phyloP scores from a whole-genome alignment of 2,113 vertebrate species.

The Deroptyus accipitrinus region DNA sequence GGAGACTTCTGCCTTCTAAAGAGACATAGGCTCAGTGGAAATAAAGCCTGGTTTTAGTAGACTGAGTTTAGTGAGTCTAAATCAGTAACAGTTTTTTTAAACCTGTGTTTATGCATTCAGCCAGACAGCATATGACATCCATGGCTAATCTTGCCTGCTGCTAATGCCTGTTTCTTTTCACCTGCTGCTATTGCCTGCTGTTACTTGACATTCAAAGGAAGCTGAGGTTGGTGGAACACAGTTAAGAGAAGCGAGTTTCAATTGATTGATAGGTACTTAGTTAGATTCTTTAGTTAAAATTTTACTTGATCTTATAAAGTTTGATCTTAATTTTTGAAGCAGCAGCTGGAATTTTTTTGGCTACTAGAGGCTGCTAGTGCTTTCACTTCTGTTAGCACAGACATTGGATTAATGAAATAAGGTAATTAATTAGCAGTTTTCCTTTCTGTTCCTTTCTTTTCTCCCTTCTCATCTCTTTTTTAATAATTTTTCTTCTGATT shows the following conservation, averaged over 20 bases:
- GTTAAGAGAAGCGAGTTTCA: not conserved
- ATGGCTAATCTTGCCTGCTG: constrained; percentile 22
- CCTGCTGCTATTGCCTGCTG: constrained; percentile 39
- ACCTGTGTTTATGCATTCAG: not conserved
- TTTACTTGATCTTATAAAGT: not conserved
- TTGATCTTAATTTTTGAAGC: not conserved
- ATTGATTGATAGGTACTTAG: not conserved
- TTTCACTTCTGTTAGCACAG: not conserved
- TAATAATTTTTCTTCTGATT: not conserved
- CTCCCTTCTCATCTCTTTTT: not conserved
- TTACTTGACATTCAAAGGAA: constrained; percentile 35
- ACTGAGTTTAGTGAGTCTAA: not conserved
- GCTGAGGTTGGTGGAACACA: not conserved
- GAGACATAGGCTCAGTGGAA: not conserved
- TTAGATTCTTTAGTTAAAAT: not conserved
- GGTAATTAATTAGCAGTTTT: not conserved
- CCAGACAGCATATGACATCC: not conserved
- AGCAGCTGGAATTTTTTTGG: not conserved
- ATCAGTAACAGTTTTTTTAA: constrained; percentile 1
- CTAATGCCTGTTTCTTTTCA: not conserved
- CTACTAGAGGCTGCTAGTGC: not conserved
- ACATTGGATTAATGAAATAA: not conserved
- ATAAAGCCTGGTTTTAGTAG: not conserved
- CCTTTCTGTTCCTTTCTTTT: not conserved
- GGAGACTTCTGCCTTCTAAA: not conserved